Percentiles rank a stretch among this genome's conserved stretches.
phyloP scores from a whole-genome alignment of 2,797 vertebrate species.

The Enteromius anoplus region DNA sequence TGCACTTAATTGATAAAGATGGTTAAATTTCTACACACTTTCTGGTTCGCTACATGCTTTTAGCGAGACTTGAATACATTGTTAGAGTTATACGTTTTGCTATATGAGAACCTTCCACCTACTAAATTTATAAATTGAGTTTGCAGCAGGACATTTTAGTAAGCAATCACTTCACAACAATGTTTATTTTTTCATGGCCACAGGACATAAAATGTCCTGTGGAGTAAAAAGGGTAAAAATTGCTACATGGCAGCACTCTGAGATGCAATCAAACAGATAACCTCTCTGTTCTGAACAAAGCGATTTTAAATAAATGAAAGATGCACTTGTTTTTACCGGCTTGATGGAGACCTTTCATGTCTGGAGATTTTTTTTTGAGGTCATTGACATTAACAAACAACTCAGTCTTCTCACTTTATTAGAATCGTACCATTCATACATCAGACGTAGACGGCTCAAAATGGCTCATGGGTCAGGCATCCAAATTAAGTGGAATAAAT shows the following conservation, averaged over 20 bases:
- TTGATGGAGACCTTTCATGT: conserved; percentile 52
- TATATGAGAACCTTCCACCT: background rate
- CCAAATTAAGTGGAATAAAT: background rate
- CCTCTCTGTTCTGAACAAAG: conserved; percentile 47
- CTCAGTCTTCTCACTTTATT: conserved; percentile 23
- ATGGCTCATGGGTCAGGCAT: background rate
- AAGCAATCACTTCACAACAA: conserved; percentile 14
- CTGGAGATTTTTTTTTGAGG: conserved; percentile 17
- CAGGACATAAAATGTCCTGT: conserved; percentile 21
- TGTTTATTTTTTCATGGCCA: conserved; percentile 45
- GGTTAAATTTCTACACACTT: conserved; percentile 9
- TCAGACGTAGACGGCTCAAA: conserved; percentile 4
- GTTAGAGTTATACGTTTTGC: background rate
- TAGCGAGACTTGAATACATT: conserved; percentile 17
- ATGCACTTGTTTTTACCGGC: conserved; percentile 23
- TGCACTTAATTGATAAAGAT: background rate
- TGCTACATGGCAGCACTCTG: conserved; percentile 29
- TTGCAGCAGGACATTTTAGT: conserved; percentile 18
- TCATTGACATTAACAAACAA: conserved; percentile 34
- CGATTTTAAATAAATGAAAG: conserved; percentile 55
- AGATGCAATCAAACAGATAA: conserved; percentile 51
- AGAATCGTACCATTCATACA: conserved; percentile 27
- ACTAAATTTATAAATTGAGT: conserved; percentile 19
- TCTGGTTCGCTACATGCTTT: background rate
- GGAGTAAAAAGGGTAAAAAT: conserved; percentile 31